Evolutionary conservation across 2,797 vertebrate genomes (phyloP), one percentile per base, ranked within the genome.

Genomic region (Hypotaenidia okinawae): DNA sequence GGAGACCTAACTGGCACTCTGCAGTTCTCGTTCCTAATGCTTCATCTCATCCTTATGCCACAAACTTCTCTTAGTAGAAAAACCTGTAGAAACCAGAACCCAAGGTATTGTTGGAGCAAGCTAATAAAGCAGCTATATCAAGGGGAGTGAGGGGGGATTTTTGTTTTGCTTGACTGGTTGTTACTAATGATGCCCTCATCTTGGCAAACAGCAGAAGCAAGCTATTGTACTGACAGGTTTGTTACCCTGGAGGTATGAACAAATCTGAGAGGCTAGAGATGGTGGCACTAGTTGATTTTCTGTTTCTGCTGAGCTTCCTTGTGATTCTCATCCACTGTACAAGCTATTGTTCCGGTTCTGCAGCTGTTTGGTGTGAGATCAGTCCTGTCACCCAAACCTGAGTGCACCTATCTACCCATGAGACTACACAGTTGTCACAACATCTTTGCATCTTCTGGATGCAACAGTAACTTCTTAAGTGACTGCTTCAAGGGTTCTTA

Each of bases 281-380:
- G 43, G 54, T 67, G 35, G 24, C 54, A 57, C n/a, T 58, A 78
- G 22, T 67, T 64, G 8, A 33, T 39, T 23, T 66, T 47, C 11
- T 1, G 0, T 27, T 86, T 84, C 47, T 77, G 22, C 43, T 0
- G 0, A 90, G 23, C 37, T 28, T 83, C 35, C 45, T 49, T 76
- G 54, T 72, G 73, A 61, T 19, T 72, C 27, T 32, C n/a, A 49
- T 57, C 61, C 27, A 5, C 5, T 64, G n/a, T 12, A 76, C 81
- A 89, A 76, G 37, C 5, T 3, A 45, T 61, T 73, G 58, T 45
- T 66, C 13, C 13, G 0, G 83, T 68, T 86, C 64, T 64, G 35
- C 57, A 66, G 6, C 28, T 63, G 13, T 24, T 73, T 74, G 39
- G 39, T 18, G 9, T 54, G 45, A 78, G 47, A 23, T 77, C n/a